Evolutionary conservation across 2,888 invertebrate genomes (phyloP), one percentile per base, ranked within the genome.

Genomic region (Lacanobia wlatinum): DNA sequence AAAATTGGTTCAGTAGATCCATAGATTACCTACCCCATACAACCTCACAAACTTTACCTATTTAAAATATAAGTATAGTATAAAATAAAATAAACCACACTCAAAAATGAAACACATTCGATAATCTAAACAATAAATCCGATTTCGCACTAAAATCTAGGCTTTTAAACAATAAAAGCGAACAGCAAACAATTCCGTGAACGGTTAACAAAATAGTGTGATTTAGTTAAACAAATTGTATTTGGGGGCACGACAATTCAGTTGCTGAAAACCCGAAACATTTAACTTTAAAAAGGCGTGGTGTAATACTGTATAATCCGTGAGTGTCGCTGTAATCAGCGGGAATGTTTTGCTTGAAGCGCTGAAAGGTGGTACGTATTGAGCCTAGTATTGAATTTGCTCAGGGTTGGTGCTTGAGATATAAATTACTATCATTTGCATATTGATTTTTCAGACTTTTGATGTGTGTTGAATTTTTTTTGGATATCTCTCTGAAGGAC

Each of bases 211-310:
- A 84, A 78, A 73, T 68, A 73, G 64, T 63, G 71, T 68, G 62
- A 82, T 72, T 76, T 69, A 52, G 61, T 73, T 28, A 60, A 70
- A 70, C 60, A 70, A 78, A 78, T 77, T 65, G 18, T 40, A 28
- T 58, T 77, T 28, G 58, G 23, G 53, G 14, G 43, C 60, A 50
- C 63, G 18, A 23, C 43, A 75, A 77, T 79, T 73, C 58, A 53
- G 62, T 68, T 4, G 40, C 21, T 40, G 21, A 59, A 59, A 21
- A 1, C 8, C 40, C 64, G 55, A 70, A 75, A 69, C 59, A 59
- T 73, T 73, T 75, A 72, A 77, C 85, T 80, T 78, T 75, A 76
- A 84, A 85, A 80, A 76, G 82, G 78, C 84, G 84, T 84, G 76
- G 73, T 38, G 14, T 48, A 56, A 48, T 58, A 60, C 34, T 67